Evolutionary conservation across 2,888 invertebrate genomes (phyloP), one percentile per base, ranked within the genome.

Genomic region (Eilema sororculum): DNA sequence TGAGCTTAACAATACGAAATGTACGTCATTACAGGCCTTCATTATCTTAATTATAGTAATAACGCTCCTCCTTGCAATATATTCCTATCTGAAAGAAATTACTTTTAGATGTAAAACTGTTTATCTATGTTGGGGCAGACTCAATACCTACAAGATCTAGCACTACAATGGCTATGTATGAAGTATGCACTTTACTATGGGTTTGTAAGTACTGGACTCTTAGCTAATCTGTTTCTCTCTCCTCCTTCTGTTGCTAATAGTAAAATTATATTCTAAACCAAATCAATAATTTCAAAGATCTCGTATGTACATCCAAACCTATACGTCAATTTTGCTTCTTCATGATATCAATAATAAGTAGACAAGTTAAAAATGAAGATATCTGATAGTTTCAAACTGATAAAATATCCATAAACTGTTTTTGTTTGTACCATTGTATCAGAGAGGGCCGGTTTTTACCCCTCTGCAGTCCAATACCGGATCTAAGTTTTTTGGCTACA

Each of bases 11-110:
- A 67, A 67, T 61, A 67, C 52, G 60, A 56, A 52, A 61, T 46
- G 46, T 60, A 67, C 61, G 24, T 59, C 62, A 37, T 28, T 63
- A 63, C 57, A 25, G 57, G 28, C 41, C 24, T 28, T 63, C 33
- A 68, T 68, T 68, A 63, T 68, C 33, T 25, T 28, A 37, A 68
- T 68, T 68, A 58, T 37, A 67, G 56, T 56, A 67, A 67, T 56
- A 25, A n/a, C 9, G 24, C 37, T 37, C 25, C 33, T 41, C 22
- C 41, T 25, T 41, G 8, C 24, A 65, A 13, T 37, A 37, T 24
- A 24, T 52, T 2, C n/a, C 9, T n/a, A 52, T 52, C 52, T 52
- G n/a, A 52, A 52, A n/a, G 20, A 52, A n/a, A 52, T 52, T 1
- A 20, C 52, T 52, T 52, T 52, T n/a, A n/a, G 52, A 8, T 20